Percentiles rank a stretch among this genome's conserved stretches.
Conservation (phyloP, 2,888 invertebrate genomes). For the Conistra vaccinii region DNA sequence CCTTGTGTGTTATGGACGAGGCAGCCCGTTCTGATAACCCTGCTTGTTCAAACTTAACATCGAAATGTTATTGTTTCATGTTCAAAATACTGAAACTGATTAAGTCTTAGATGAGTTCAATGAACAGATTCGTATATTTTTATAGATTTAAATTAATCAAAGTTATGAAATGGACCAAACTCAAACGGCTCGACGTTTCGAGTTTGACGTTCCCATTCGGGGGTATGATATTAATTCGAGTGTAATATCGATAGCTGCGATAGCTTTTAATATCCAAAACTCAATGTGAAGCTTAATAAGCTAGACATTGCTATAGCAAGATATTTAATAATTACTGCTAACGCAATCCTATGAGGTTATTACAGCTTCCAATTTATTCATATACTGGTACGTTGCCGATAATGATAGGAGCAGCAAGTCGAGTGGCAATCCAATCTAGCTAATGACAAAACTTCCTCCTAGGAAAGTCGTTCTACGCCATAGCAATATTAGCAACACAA, state of each 20-base stretch:
- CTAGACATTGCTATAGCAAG: neutral
- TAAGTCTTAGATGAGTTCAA: conserved; percentile 25
- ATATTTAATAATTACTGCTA: conserved; percentile 28
- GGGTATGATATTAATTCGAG: conserved; percentile 33
- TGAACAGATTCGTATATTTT: conserved; percentile 33
- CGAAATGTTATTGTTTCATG: conserved; percentile 14
- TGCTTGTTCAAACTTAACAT: conserved; percentile 19
- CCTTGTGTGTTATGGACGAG: conserved; percentile 24
- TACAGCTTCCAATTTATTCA: conserved; percentile 53
- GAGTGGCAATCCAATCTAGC: conserved; percentile 64
- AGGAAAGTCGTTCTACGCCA: conserved; percentile 55
- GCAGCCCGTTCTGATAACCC: conserved; percentile 38
- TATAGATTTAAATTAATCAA: conserved; percentile 31
- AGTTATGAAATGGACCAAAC: conserved; percentile 47
- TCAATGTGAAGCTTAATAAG: neutral
- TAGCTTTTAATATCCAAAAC: conserved; percentile 6
- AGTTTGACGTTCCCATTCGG: conserved; percentile 6
- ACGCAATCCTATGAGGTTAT: conserved; percentile 34
- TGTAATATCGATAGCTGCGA: conserved; percentile 12
- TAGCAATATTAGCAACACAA: conserved; percentile 59
- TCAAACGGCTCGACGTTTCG: conserved; percentile 25
- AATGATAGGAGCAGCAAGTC: conserved; percentile 62
- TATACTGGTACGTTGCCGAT: conserved; percentile 51
- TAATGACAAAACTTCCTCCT: conserved; percentile 67
- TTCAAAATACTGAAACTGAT: conserved; percentile 13